These are phyloP conservation scores for Malurus alboscapulatus DNA, from an alignment of 2,113 vertebrate species.

Conservation along the genomic window DNA sequence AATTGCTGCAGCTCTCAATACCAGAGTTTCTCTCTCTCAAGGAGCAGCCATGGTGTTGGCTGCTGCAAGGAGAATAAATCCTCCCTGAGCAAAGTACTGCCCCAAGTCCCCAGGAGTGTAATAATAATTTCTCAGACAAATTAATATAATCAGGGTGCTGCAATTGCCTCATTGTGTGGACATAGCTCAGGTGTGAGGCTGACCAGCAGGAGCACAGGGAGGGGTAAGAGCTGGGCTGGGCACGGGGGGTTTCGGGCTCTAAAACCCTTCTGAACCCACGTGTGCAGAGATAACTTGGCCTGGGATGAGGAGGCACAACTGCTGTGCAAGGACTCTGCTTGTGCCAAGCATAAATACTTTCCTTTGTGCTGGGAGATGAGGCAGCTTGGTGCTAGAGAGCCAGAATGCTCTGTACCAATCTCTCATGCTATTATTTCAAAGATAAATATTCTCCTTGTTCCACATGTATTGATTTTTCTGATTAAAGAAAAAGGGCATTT, in stretches of 20 bases:
- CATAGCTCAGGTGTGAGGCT: not conserved
- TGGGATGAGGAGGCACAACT: not conserved
- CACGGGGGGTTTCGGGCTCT: not conserved
- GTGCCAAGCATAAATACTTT: not conserved
- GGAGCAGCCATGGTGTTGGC: slow-evolving; percentile 15
- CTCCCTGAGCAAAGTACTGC: not conserved
- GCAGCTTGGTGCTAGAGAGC: not conserved
- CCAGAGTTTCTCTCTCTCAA: not conserved
- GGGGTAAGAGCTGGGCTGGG: not conserved
- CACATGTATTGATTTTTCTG: not conserved
- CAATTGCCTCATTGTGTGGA: accelerated
- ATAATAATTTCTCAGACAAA: not conserved
- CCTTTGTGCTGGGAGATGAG: not conserved
- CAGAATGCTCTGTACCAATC: not conserved
- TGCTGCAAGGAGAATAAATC: slow-evolving; percentile 51
- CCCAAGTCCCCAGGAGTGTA: not conserved
- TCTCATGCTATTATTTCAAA: not conserved
- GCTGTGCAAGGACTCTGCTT: not conserved
- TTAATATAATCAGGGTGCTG: not conserved
- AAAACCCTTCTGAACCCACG: not conserved
- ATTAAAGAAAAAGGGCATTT: not conserved
- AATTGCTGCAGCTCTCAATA: slow-evolving; percentile 43
- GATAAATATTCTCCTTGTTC: not conserved
- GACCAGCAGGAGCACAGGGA: not conserved
- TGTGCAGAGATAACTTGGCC: not conserved